Percentiles rank a stretch among this genome's conserved stretches.
These are phyloP conservation scores for Ivindomyrus marchei DNA, from an alignment of 2,113 vertebrate genomes.

Conservation along the genomic window DNA sequence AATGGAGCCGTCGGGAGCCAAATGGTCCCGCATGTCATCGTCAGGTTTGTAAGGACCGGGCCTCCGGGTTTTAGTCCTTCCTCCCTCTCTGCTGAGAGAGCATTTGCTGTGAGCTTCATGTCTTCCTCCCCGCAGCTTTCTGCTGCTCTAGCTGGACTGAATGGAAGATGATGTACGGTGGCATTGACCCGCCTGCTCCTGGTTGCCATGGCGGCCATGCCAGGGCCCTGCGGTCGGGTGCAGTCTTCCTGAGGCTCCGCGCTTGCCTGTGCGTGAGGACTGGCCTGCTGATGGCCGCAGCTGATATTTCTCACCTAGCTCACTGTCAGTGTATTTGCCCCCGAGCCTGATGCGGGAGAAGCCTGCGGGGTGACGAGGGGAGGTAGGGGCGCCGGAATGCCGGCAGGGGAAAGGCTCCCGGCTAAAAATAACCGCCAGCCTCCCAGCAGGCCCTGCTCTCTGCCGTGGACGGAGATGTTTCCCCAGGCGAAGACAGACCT, in stretches of 20 bases:
- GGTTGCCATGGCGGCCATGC: not conserved
- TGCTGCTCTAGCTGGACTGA: not conserved
- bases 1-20: not conserved
- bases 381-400: not conserved
- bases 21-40: not conserved
- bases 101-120: not conserved
- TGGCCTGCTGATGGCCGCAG: not conserved
- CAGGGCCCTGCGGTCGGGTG: not conserved
- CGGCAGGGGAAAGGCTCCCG: not conserved
- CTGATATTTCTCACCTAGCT: not conserved
- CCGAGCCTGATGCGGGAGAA: not conserved
- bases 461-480: not conserved
- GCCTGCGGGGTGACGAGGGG: not conserved
- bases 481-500: not conserved
- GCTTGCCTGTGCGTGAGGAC: not conserved
- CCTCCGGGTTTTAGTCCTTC: not conserved
- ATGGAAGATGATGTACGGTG: not conserved
- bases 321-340: not conserved
- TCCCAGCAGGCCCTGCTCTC: not conserved
- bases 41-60: not conserved
- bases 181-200: not conserved
- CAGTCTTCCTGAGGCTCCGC: not conserved
- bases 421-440: not conserved
- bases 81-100: not conserved
- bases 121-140: not conserved